These are phyloP conservation scores for Eretmocerus hayati DNA, from an alignment of 2,888 invertebrate genomes.

Conservation along the genomic window DNA sequence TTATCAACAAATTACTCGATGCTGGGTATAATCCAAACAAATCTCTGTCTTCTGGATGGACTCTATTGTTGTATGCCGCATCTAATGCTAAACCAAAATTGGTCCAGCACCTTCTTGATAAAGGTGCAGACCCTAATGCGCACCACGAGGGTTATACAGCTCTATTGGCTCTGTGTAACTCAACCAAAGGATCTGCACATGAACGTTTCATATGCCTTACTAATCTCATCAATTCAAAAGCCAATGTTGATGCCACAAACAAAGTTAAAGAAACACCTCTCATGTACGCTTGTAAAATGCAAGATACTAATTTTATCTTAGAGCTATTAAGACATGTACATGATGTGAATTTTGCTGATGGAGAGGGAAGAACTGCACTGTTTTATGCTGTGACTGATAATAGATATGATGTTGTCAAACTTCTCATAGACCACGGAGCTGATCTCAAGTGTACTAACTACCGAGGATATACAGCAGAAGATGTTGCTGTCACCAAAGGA, in stretches of 20 bases:
- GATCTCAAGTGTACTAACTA: slow-evolving; percentile 50
- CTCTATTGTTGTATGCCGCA: slow-evolving; percentile 55
- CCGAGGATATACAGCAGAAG: slow-evolving; percentile 48
- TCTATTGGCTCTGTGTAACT: slow-evolving; percentile 57
- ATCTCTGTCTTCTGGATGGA: slow-evolving; percentile 55
- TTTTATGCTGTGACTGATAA: slow-evolving; percentile 59
- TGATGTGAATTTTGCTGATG: slow-evolving; percentile 55
- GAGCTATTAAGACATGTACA: slow-evolving; percentile 51
- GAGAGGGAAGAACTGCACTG: slow-evolving; percentile 58
- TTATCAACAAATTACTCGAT: slow-evolving; percentile 30
- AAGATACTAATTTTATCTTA: slow-evolving; percentile 50
- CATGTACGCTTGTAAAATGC: slow-evolving; percentile 57
- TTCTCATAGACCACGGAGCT: slow-evolving; percentile 52
- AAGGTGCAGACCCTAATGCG: slow-evolving; percentile 55
- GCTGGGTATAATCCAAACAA: slow-evolving; percentile 41
- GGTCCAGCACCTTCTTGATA: slow-evolving; percentile 50
- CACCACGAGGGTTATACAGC: slow-evolving; percentile 55
- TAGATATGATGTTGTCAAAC: slow-evolving; percentile 50
- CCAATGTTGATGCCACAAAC: slow-evolving; percentile 52
- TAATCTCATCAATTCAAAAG: slow-evolving; percentile 51
- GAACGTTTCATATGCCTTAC: slow-evolving; percentile 48
- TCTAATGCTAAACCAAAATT: slow-evolving; percentile 53
- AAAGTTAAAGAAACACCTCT: slow-evolving; percentile 55
- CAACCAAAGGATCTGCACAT: slow-evolving; percentile 45
- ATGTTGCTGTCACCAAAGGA: slow-evolving; percentile 53